These are phyloP conservation scores for Pyrrhia umbra DNA, from an alignment of 2,888 invertebrate genomes.

Conservation along the genomic window DNA sequence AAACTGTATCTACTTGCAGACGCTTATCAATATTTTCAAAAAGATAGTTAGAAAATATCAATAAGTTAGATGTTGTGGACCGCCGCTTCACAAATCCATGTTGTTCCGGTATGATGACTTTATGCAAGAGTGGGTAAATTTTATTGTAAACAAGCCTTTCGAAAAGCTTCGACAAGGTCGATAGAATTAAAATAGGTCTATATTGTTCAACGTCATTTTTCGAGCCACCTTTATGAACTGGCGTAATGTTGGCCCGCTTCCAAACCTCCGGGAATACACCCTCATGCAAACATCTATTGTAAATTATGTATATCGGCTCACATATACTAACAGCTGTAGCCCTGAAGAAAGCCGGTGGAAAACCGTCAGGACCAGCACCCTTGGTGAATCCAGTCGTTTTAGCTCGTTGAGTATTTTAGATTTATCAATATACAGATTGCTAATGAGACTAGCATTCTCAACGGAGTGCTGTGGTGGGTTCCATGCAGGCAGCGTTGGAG, in stretches of 20 bases:
- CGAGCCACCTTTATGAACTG: neutral
- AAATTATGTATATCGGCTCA: no score
- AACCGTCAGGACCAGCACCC: neutral
- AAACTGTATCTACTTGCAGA: no score
- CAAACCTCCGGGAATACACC: neutral
- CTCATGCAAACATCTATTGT: neutral
- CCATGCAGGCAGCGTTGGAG: neutral
- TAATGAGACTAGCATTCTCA: neutral
- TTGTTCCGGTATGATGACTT: no score
- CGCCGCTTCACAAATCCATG: no score
- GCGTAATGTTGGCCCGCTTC: neutral
- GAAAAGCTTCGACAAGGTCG: no score
- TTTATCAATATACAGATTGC: no score
- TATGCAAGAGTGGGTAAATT: no score
- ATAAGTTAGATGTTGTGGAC: no score
- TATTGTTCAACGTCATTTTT: no score
- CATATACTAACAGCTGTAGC: neutral
- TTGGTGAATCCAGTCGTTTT: neutral
- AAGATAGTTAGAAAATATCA: neutral
- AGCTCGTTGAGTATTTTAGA: neutral
- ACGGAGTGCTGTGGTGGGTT: neutral
- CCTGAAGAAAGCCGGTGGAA: neutral
- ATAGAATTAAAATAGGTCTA: no score
- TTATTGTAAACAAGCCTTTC: no score
- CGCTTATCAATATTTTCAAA: slow-evolving; percentile 1